Evolutionary conservation across 2,113 vertebrate species (phyloP).

Genomic region (Daphoenositta chrysoptera): DNA sequence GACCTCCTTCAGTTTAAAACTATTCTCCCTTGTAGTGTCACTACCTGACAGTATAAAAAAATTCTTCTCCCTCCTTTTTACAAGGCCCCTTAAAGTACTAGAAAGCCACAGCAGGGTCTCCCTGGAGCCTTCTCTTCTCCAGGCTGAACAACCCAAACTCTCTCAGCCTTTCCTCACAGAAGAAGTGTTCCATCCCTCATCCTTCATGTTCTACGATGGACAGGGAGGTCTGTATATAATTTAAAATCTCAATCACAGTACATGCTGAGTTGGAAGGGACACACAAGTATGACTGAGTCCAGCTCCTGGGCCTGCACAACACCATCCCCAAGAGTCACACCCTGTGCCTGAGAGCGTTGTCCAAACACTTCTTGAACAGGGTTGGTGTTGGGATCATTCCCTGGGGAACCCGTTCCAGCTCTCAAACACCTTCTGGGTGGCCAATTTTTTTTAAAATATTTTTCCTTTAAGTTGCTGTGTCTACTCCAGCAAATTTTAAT

Average conservation of each 20-base stretch:
- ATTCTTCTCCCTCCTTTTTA: not conserved
- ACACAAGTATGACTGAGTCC: not conserved
- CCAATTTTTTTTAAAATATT: not conserved
- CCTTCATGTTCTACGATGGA: not conserved
- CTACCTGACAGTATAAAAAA: not conserved
- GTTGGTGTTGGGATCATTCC: not conserved
- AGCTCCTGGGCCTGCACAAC: not conserved
- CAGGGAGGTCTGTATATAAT: rapidly evolving
- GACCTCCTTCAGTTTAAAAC: not conserved
- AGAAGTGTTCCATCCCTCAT: not conserved
- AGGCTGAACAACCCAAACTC: not conserved
- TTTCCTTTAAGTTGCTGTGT: not conserved
- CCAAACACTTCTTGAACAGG: not conserved
- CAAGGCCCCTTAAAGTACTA: not conserved
- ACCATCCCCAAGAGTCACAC: not conserved
- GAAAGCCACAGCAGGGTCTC: rapidly evolving
- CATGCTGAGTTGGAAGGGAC: not conserved
- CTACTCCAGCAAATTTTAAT: not conserved
- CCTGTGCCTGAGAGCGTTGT: not conserved
- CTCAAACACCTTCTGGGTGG: too few relatives aligned
- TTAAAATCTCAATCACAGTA: not conserved
- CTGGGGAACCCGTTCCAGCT: not conserved
- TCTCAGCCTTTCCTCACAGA: not conserved
- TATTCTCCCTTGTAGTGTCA: not conserved
- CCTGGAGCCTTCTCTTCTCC: not conserved